Conservation (phyloP, 2,797 vertebrate species). For the Gobionotothen gibberifrons region DNA sequence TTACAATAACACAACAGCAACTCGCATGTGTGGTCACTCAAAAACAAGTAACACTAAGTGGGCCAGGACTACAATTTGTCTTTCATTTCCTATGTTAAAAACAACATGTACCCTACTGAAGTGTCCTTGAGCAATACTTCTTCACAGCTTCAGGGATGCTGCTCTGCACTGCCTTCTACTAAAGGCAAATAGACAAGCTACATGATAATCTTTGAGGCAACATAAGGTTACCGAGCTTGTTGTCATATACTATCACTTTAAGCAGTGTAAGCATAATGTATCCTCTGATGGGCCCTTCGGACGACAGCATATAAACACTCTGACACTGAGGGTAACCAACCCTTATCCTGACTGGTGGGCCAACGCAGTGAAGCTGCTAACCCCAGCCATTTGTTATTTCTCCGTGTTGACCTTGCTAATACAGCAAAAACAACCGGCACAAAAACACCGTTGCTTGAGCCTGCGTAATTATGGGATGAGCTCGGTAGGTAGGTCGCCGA, state of each 20-base stretch:
- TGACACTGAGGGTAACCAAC: neutral
- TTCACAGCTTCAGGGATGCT: conserved; percentile 3
- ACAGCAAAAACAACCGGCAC: conserved; percentile 23
- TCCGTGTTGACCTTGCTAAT: conserved; percentile 64
- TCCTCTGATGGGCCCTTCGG: neutral
- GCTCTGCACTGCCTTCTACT: neutral
- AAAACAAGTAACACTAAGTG: neutral
- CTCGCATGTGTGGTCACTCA: neutral
- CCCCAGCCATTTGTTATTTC: neutral
- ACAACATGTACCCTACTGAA: conserved; percentile 5
- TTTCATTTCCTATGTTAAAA: neutral
- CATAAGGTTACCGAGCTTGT: neutral
- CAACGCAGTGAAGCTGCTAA: conserved; percentile 7
- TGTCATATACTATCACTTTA: neutral
- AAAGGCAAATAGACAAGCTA: neutral
- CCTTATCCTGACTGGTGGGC: neutral
- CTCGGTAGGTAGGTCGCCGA: conserved; percentile 38
- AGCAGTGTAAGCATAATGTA: neutral
- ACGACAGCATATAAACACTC: neutral
- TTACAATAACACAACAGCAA: neutral
- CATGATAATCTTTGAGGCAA: neutral
- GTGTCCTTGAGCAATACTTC: conserved; percentile 49
- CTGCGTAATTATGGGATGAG: conserved; percentile 36
- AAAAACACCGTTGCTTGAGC: conserved; percentile 27
- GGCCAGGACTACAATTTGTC: neutral